These are phyloP conservation scores for Patagioenas fasciata DNA, from an alignment of 2,113 vertebrate genomes.

Conservation along the genomic window DNA sequence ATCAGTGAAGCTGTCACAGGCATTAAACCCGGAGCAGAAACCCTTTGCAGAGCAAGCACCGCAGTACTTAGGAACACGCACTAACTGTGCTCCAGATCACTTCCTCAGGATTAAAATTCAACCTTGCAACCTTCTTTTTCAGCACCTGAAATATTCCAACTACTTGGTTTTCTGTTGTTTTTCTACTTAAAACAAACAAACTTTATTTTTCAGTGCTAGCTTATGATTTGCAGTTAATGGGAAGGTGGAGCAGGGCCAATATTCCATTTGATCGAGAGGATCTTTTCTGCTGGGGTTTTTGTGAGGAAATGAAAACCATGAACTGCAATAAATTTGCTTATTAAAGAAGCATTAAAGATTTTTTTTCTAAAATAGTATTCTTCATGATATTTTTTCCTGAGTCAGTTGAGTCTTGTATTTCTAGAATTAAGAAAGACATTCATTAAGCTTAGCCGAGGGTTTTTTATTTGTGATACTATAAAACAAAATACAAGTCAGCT, in stretches of 20 bases:
- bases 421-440: neutral
- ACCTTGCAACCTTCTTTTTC: neutral
- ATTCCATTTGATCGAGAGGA: slow-evolving; percentile 2
- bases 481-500: neutral
- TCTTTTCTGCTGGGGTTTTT: neutral
- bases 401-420: neutral
- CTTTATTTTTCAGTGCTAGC: neutral
- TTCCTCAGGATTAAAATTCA: slow-evolving; percentile 28
- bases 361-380: neutral
- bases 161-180: slow-evolving; percentile 7
- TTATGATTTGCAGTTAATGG: slow-evolving; percentile 2
- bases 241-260: slow-evolving; percentile 11
- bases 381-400: neutral
- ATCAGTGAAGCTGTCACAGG: neutral
- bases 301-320: slow-evolving; percentile 6
- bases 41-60: slow-evolving; percentile 24
- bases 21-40: slow-evolving; percentile 18
- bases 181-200: slow-evolving; percentile 9
- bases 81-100: neutral
- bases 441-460: neutral
- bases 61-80: neutral
- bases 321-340: slow-evolving; percentile 18
- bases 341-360: slow-evolving; percentile 11
- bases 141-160: neutral
- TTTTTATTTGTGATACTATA: neutral